Percentiles rank a stretch among this genome's conserved stretches.
These are phyloP conservation scores for Cryptophagus acutangulus DNA, from an alignment of 2,888 invertebrate species.

Conservation along the genomic window DNA sequence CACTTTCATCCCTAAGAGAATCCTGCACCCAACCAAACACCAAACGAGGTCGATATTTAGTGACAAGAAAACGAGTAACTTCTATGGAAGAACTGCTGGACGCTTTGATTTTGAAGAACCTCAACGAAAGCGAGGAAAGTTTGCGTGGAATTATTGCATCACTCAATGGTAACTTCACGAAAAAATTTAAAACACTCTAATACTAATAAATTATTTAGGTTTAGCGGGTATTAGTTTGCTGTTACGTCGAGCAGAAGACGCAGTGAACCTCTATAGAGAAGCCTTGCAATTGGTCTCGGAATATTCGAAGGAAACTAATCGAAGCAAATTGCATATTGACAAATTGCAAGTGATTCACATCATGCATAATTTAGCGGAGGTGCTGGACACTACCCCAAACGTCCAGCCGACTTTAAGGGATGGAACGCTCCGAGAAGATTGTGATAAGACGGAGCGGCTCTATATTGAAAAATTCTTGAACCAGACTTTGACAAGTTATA, in stretches of 20 bases:
- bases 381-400: conserved; percentile 43
- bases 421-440: conserved; percentile 48
- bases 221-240: conserved; percentile 62
- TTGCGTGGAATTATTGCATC: conserved; percentile 59
- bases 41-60: conserved; percentile 52
- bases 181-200: conserved; percentile 5
- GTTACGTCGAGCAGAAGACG: conserved; percentile 49
- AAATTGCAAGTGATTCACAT: conserved; percentile 64
- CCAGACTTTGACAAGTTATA: conserved; percentile 2
- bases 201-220: conserved; percentile 47
- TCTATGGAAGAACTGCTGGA: conserved; percentile 62
- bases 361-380: conserved; percentile 59
- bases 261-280: conserved; percentile 58
- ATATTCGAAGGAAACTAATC: conserved; percentile 44
- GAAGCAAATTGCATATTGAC: conserved; percentile 54
- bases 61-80: conserved; percentile 52
- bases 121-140: conserved; percentile 57
- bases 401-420: conserved; percentile 52
- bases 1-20: conserved; percentile 62
- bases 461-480: conserved; percentile 51
- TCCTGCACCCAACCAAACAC: conserved; percentile 68
- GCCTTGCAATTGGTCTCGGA: conserved; percentile 52
- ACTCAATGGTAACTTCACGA: conserved; percentile 67
- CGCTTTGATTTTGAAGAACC: conserved; percentile 59
- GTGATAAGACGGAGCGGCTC: conserved; percentile 52